phyloP scores from a whole-genome alignment of 1,140 invertebrate genomes.

The Parapsyche elsis region DNA sequence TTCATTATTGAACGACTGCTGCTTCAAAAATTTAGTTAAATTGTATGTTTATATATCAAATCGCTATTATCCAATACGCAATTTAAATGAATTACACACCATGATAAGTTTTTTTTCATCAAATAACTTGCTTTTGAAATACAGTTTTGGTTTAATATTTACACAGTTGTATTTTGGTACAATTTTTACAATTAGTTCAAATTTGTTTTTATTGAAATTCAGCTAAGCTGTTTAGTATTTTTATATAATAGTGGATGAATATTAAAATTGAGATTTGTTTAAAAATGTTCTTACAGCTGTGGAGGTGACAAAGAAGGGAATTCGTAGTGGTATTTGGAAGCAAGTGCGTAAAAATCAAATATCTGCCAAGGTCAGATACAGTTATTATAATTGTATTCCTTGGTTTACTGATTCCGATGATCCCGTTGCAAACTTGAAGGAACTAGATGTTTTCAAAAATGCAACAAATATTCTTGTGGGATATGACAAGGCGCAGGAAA shows the following conservation, averaged over 20 bases:
- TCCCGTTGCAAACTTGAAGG: slow-evolving; percentile 67
- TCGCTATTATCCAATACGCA: too few species aligned
- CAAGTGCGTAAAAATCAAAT: slow-evolving; percentile 75
- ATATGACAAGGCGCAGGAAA: slow-evolving; percentile 78
- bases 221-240: too few species aligned
- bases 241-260: too few species aligned
- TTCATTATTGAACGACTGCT: too few species aligned
- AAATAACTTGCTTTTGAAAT: too few species aligned
- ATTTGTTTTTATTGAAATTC: slow-evolving; percentile 9
- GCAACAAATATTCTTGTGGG: slow-evolving; percentile 74
- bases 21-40: too few species aligned
- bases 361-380: slow-evolving; percentile 66
- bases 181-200: neutral
- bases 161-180: neutral
- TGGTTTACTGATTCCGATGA: slow-evolving; percentile 74
- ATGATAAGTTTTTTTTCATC: too few species aligned
- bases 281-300: slow-evolving; percentile 60
- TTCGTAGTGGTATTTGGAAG: slow-evolving; percentile 75
- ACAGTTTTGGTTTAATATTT: neutral
- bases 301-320: slow-evolving; percentile 72
- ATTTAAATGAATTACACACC: too few species aligned
- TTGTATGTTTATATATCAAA: too few species aligned
- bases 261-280: too few species aligned
- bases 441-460: slow-evolving; percentile 72
- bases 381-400: slow-evolving; percentile 72